Evolutionary conservation across 2,888 invertebrate genomes (phyloP).

Genomic region (Physocephala rufipes): DNA sequence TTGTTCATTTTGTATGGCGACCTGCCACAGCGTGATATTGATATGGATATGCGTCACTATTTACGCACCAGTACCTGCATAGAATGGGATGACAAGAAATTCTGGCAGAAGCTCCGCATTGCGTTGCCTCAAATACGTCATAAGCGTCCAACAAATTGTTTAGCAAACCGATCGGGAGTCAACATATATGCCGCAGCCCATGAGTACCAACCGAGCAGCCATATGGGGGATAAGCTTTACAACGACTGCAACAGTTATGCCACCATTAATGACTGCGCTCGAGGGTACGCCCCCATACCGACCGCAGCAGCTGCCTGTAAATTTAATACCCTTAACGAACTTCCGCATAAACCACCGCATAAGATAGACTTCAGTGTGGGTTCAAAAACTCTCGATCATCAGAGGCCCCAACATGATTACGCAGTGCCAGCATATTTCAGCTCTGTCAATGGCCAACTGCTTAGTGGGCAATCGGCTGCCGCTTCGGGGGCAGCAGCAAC

Average conservation of each 20-base stretch:
- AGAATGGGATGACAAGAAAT: conserved; percentile 93
- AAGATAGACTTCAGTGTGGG: conserved; percentile 45
- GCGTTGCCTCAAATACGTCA: conserved; percentile 72
- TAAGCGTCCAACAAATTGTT: conserved; percentile 58
- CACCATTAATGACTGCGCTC: conserved; percentile 62
- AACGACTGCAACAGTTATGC: conserved; percentile 63
- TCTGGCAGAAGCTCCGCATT: conserved; percentile 95
- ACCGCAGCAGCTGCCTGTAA: conserved; percentile 61
- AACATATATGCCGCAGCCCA: conserved; percentile 77
- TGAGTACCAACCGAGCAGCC: conserved; percentile 53
- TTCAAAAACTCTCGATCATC: conserved; percentile 59
- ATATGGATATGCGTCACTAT: conserved; percentile 89
- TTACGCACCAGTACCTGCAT: conserved; percentile 91
- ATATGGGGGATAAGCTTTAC: conserved; percentile 54
- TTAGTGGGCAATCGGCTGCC: conserved; percentile 39
- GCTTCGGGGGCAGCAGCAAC: conserved; percentile 25
- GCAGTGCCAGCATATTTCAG: conserved; percentile 62
- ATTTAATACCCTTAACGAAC: conserved; percentile 62
- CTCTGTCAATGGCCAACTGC: conserved; percentile 49
- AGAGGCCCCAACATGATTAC: conserved; percentile 63
- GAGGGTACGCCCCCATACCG: conserved; percentile 61
- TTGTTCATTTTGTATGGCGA: conserved; percentile 92
- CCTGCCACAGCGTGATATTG: conserved; percentile 86
- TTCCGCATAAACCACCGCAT: conserved; percentile 47
- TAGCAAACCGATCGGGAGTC: conserved; percentile 68